Evolutionary conservation across 1,140 invertebrate species (phyloP), one percentile per base, ranked within the genome.

Genomic region (Musca vetustissima): DNA sequence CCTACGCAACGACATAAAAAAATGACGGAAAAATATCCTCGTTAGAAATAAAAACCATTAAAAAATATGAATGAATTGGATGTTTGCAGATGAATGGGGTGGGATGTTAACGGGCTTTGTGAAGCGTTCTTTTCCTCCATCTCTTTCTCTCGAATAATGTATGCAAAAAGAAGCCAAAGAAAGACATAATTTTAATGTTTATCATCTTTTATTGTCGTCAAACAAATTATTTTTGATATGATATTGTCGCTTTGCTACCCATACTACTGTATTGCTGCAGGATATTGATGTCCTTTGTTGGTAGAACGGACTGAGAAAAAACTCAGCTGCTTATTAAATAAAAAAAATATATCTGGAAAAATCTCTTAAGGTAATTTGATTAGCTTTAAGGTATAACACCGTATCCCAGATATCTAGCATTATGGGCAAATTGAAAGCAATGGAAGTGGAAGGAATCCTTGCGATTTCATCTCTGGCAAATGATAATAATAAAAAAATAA

Each of bases 151-250:
- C 3, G 28, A 28, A 28, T 28, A 28, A 28, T 28, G 28, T 28
- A 28, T 28, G 28, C 28, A 28, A 28, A 28, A 28, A 3, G 28
- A 28, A 28, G 28, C 28, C 8, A 28, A 4, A 28, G 28, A 28
- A 28, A 28, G 28, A 77, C 76, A 79, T 79, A 77, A 79, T 79
- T 79, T 77, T 79, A 77, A 79, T 79, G 77, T 79, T 79, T 79
- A 79, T 79, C 77, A 75, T 79, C 77, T 79, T 79, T 79, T 79
- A 79, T 79, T 79, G 77, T 79, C 77, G 77, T 79, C 77, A 79
- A 79, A 77, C 77, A 79, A 79, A 79, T 79, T 79, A 79, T 79
- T 79, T 79, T 79, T 77, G 73, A 79, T 79, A 79, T 75, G 55
- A 59, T 59, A 59, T 28, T 28, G 28, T 28, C 28, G 28, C 28